Conservation (phyloP, 1,140 invertebrate species). For the Magallana gigas region DNA sequence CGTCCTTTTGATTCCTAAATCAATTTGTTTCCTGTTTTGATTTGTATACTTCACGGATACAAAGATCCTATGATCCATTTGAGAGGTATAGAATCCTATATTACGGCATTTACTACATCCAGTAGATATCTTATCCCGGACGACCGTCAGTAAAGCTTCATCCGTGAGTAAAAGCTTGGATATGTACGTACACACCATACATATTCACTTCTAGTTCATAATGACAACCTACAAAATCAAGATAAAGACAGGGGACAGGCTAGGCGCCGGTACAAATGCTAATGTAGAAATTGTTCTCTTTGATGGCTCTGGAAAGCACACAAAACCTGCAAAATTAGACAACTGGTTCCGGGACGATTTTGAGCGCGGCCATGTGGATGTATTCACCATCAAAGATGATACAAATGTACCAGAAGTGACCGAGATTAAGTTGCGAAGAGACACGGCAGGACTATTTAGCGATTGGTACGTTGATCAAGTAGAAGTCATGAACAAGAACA, state of each 20-base stretch:
- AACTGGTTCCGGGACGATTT: conserved; percentile 75
- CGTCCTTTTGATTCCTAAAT: no score
- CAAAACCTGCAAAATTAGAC: conserved; percentile 70
- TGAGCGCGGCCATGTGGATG: conserved; percentile 73
- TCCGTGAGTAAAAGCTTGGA: no score
- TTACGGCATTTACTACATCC: no score
- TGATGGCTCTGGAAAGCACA: conserved; percentile 65
- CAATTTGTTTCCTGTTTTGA: no score
- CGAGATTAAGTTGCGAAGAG: conserved; percentile 57
- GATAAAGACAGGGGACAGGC: conserved; percentile 57
- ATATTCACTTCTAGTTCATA: not conserved
- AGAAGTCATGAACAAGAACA: no score
- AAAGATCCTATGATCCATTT: no score
- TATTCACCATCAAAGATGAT: conserved; percentile 62
- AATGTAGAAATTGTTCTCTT: conserved; percentile 65
- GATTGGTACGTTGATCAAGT: no score
- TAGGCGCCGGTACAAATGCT: conserved; percentile 60
- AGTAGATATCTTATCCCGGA: no score
- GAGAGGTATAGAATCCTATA: no score
- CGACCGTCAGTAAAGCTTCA: no score
- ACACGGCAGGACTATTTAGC: conserved; percentile 10
- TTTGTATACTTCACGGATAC: no score
- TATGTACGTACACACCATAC: no score
- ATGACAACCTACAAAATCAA: conserved; percentile 3
- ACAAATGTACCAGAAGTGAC: not conserved